A percentile compares a stretch with the other conserved stretches of the same genome.
These are phyloP conservation scores for Atherix ibis DNA, from an alignment of 2,888 invertebrate species.

Conservation along the genomic window DNA sequence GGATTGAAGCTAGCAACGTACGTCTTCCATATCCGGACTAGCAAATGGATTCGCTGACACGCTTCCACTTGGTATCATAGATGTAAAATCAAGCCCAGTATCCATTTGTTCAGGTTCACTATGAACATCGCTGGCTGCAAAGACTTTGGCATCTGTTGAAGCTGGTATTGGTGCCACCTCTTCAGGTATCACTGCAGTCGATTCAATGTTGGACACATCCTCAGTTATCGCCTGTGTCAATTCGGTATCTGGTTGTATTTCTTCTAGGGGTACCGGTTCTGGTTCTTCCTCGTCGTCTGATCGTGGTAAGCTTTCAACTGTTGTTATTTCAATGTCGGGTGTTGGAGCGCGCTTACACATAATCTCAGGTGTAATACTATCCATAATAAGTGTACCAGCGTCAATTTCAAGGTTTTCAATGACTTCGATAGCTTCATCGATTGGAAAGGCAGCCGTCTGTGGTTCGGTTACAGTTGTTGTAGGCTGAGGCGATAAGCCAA, in stretches of 20 bases:
- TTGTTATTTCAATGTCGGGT: constrained; percentile 31
- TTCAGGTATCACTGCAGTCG: constrained; percentile 18
- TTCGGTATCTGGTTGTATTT: constrained; percentile 8
- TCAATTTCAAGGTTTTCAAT: constrained; percentile 29
- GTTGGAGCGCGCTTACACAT: constrained; percentile 26
- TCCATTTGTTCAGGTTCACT: constrained; percentile 28
- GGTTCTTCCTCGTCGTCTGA: constrained; percentile 31
- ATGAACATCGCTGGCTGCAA: constrained; percentile 15
- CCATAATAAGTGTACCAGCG: constrained; percentile 13
- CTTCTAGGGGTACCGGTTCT: constrained; percentile 9
- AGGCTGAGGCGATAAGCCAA: constrained; percentile 7
- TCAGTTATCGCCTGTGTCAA: constrained; percentile 10
- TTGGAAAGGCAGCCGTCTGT: constrained; percentile 13
- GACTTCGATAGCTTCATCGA: constrained; percentile 19
- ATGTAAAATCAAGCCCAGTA: constrained; percentile 25
- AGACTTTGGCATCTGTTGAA: too few relatives aligned
- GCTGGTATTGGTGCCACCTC: neutral
- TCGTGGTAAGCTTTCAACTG: constrained; percentile 29
- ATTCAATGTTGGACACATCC: constrained; percentile 14
- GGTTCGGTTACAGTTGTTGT: constrained; percentile 21
- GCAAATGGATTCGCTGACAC: constrained; percentile 36
- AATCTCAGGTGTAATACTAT: constrained; percentile 21
- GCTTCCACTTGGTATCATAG: constrained; percentile 20
- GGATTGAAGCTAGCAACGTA: constrained; percentile 11
- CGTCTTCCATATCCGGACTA: constrained; percentile 30